Conservation (phyloP, 2,113 vertebrate species). For the Sebastes schlegelii region DNA sequence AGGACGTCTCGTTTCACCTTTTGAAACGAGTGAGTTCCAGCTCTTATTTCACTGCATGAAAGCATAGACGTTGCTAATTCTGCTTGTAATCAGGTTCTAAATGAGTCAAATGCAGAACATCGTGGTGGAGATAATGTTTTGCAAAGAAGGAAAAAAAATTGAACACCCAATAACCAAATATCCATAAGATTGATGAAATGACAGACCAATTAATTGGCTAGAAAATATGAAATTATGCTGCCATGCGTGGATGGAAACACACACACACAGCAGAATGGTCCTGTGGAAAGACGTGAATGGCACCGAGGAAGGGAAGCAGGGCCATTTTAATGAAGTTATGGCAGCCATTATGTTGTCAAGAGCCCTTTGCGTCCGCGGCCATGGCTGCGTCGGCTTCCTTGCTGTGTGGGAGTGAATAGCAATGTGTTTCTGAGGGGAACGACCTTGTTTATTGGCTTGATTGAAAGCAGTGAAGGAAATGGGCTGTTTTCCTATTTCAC, state of each 20-base stretch:
- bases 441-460: slow-evolving; percentile 70
- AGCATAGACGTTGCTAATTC: background rate
- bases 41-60: slow-evolving; percentile 11
- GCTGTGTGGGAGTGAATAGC: slow-evolving; percentile 47
- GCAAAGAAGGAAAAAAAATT: background rate
- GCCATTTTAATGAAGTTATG: slow-evolving; percentile 75
- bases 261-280: background rate
- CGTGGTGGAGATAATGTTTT: background rate
- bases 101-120: background rate
- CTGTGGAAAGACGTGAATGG: slow-evolving; percentile 38
- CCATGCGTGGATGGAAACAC: slow-evolving; percentile 29
- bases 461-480: slow-evolving; percentile 60
- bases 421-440: slow-evolving; percentile 57
- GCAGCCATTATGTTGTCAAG: slow-evolving; percentile 67
- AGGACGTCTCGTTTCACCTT: slow-evolving; percentile 12
- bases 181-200: slow-evolving; percentile 1
- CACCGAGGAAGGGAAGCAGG: slow-evolving; percentile 35
- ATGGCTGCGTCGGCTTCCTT: slow-evolving; percentile 37
- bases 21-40: background rate
- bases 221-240: slow-evolving; percentile 13
- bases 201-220: background rate
- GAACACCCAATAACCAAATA: background rate
- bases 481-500: slow-evolving; percentile 33
- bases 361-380: slow-evolving; percentile 43
- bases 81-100: background rate